phyloP scores from a whole-genome alignment of 2,888 invertebrate species.

The Ptilodon capucinus region DNA sequence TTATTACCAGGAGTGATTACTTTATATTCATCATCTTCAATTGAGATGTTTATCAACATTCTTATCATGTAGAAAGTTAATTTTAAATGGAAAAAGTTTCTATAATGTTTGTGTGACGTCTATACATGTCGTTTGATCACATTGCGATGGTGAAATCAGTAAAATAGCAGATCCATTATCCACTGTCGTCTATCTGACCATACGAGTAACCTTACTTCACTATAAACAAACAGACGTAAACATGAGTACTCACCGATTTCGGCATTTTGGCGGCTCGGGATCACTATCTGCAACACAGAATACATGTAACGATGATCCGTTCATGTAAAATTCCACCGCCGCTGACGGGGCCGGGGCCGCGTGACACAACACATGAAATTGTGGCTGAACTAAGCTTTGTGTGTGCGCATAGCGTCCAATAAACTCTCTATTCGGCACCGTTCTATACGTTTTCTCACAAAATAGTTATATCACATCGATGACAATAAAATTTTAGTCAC shows the following conservation, averaged over 20 bases:
- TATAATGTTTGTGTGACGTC: slow-evolving; percentile 41
- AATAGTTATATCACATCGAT: slow-evolving; percentile 45
- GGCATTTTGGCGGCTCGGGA: slow-evolving; percentile 83
- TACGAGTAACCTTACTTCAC: slow-evolving; percentile 7
- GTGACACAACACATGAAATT: slow-evolving; percentile 53
- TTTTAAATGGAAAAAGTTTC: slow-evolving; percentile 20
- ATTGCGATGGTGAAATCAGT: slow-evolving; percentile 73
- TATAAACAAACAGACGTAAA: slow-evolving; percentile 32
- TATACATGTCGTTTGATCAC: slow-evolving; percentile 56
- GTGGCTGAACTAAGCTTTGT: slow-evolving; percentile 41
- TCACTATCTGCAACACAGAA: slow-evolving; percentile 74
- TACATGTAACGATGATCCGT: slow-evolving; percentile 46
- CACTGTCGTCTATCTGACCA: not conserved
- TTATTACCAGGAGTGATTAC: slow-evolving; percentile 7
- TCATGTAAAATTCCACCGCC: slow-evolving; percentile 45
- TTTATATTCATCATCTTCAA: not conserved
- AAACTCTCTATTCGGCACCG: slow-evolving; percentile 23
- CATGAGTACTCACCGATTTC: slow-evolving; percentile 83
- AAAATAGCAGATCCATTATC: slow-evolving; percentile 48
- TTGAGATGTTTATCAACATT: slow-evolving; percentile 2
- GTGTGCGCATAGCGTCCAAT: slow-evolving; percentile 23
- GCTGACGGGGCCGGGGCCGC: slow-evolving; percentile 48
- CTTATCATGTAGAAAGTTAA: slow-evolving; percentile 19
- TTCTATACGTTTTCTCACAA: slow-evolving; percentile 49
- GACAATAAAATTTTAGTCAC: slow-evolving; percentile 63